Evolutionary conservation across 2,113 vertebrate species (phyloP), one percentile per base, ranked within the genome.

Genomic region (Bufo gargarizans): DNA sequence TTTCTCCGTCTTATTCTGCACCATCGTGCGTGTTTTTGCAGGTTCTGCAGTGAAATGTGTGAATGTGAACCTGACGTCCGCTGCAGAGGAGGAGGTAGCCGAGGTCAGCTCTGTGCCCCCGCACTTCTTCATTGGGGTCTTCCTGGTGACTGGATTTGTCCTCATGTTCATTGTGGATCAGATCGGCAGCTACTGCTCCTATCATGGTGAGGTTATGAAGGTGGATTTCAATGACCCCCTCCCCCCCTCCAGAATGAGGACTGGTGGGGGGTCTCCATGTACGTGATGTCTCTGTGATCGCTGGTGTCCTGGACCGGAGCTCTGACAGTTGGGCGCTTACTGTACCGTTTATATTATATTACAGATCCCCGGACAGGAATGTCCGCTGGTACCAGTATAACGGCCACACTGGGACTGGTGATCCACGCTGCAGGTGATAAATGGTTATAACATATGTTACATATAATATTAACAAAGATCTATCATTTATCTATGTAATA

Each of bases 121-220:
- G 33, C 92, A 92, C 7, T 92, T 95, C 86, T 86, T 94, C 82
- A 95, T 96, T 1, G 95, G 95, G 4, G 53, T 94, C 61, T 91
- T 94, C 65, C 89, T 96, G 16, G 95, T 95, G 0, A 86, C 92
- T 0, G 96, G 96, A 2, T 96, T 96, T 91, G 93, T 90, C 67
- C 92, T 96, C 50, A 96, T 96, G 95, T 96, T 96, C 90, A 88
- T 94, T 3, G 94, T 95, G 20, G 95, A 96, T 89, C 95, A 96
- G 91, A 92, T 95, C 4, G 92, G 91, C 58, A 92, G 89, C 84
- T 95, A 94, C 90, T 91, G 91, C 55, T 94, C 93, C 58, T 89
- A 63, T 53, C 92, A 88, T 0, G 95, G 95, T 90, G 90, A 93
- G 92, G 90, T 78, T 11, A 79, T 14, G 12, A 13, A 13, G 2